Evolutionary conservation across 2,888 invertebrate genomes (phyloP), one percentile per base, ranked within the genome.

Genomic region (Seira musarum): DNA sequence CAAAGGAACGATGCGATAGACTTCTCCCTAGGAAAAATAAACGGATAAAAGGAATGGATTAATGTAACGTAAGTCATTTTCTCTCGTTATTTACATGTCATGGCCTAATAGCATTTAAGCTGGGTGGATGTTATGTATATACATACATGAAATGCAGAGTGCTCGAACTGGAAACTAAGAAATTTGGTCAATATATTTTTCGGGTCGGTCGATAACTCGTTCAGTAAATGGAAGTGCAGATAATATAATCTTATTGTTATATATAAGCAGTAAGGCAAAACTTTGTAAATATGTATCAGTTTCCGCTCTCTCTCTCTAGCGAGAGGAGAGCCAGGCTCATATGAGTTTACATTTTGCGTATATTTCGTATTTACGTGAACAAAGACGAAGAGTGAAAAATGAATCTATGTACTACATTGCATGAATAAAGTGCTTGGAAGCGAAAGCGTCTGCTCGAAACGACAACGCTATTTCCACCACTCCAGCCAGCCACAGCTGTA

Each of bases 181-280:
- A 71, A 68, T 75, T 75, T 68, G 75, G 74, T 67, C 74, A 74
- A 74, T 74, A 75, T 30, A 53, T 53, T 53, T 53, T 53, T 53
- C 53, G 53, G 53, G 53, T 75, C 63, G 75, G 68, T 75, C 75
- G 75, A 75, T 75, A 75, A 5, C 30, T 30, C 30, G n/a, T n/a
- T 30, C 30, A 30, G 30, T 8, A 53, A 53, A 53, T 53, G 53
- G 3, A 53, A 53, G 13, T 53, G 53, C 53, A 53, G 6, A 13
- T 53, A 30, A 53, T 30, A 5, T 30, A 2, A 30, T 2, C 30
- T 30, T 5, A 2, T 8, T 30, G 8, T 5, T 30, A 30, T 53
- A 53, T 3, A 3, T 30, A 5, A 13, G 53, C 53, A n/a, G 3
- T 40, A 40, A 53, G 30, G 3, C 30, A 30, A 30, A 30, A 30